phyloP scores from a whole-genome alignment of 1,140 invertebrate genomes.

The Apis laboriosa region DNA sequence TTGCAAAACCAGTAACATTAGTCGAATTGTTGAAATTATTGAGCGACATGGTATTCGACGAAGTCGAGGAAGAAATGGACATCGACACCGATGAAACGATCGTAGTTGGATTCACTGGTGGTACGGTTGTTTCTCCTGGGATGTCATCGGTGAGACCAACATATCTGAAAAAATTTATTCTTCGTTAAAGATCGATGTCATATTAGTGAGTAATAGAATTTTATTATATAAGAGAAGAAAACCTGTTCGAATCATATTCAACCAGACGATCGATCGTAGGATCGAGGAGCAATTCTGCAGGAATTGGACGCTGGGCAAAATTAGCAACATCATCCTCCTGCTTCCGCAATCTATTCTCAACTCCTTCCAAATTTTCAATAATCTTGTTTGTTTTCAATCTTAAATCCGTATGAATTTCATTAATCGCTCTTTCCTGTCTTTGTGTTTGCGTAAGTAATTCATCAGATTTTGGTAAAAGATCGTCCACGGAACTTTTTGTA shows the following conservation, averaged over 20 bases:
- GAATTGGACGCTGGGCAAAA: slow-evolving; percentile 86
- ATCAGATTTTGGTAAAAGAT: slow-evolving; percentile 91
- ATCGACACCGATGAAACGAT: slow-evolving; percentile 67
- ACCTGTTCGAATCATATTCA: slow-evolving; percentile 87
- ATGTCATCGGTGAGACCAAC: slow-evolving; percentile 66
- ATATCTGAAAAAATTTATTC: slow-evolving; percentile 39
- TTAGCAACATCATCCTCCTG: slow-evolving; percentile 89
- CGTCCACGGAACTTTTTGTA: slow-evolving; percentile 91
- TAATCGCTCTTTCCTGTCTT: slow-evolving; percentile 92
- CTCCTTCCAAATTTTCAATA: slow-evolving; percentile 92
- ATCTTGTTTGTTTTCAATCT: slow-evolving; percentile 91
- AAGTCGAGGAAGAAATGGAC: slow-evolving; percentile 67
- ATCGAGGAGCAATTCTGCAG: slow-evolving; percentile 87
- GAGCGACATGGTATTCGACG: slow-evolving; percentile 51
- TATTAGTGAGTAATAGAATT: background rate
- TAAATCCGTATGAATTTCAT: slow-evolving; percentile 92
- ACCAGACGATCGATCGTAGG: slow-evolving; percentile 89
- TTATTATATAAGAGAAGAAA: background rate
- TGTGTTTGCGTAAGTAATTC: slow-evolving; percentile 92
- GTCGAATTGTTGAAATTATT: slow-evolving; percentile 63
- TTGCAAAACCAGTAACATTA: slow-evolving; percentile 4
- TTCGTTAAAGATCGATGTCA: background rate
- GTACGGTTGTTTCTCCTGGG: slow-evolving; percentile 71
- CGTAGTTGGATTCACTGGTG: slow-evolving; percentile 65
- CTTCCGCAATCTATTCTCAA: slow-evolving; percentile 91